Evolutionary conservation across 2,113 vertebrate species (phyloP), one percentile per base, ranked within the genome.

Genomic region (Chitala chitala): DNA sequence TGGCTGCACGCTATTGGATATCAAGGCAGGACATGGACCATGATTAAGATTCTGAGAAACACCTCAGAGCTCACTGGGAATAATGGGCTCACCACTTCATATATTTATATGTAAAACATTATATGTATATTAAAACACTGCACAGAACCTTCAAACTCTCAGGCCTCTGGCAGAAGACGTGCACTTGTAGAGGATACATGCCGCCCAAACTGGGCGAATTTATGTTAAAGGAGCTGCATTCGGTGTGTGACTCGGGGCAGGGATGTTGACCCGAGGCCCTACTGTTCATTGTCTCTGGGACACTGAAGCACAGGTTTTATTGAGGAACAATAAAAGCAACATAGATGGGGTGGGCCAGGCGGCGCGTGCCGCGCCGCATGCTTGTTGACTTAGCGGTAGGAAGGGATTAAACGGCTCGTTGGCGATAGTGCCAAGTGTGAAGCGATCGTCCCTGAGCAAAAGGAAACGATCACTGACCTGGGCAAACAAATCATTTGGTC

Each of bases 321-420:
- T 88, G 89, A 86, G 80, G 70, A n/a, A 7, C 84, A 81, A 86
- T 91, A 86, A 72, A 59, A 63, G 71, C 74, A 73, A 56, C 65
- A 72, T 5, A 5, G 77, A 46, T 76, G 26, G 53, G 76, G 72
- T 70, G 76, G 74, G 79, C 9, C 77, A 71, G 24, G 46, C 75
- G 80, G 82, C 83, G 83, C 80, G 76, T 61, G 88, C 90, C n/a
- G 90, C 89, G 85, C 83, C 78, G 51, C 78, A 77, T 83, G 84
- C 85, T 87, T 74, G 86, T 88, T 92, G 89, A 89, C 87, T 84
- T 53, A 82, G 90, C 91, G 87, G 88, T 87, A 90, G 87, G 86
- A 88, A 87, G 90, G 89, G 89, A 94, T 96, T 94, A 96, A 95
- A 94, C 80, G 92, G 90, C 89, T 96, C 94, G 95, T 94, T 95